A percentile compares a stretch with the other conserved stretches of the same genome.
These are phyloP conservation scores for Aphidius colemani DNA, from an alignment of 2,888 invertebrate genomes.

Conservation along the genomic window DNA sequence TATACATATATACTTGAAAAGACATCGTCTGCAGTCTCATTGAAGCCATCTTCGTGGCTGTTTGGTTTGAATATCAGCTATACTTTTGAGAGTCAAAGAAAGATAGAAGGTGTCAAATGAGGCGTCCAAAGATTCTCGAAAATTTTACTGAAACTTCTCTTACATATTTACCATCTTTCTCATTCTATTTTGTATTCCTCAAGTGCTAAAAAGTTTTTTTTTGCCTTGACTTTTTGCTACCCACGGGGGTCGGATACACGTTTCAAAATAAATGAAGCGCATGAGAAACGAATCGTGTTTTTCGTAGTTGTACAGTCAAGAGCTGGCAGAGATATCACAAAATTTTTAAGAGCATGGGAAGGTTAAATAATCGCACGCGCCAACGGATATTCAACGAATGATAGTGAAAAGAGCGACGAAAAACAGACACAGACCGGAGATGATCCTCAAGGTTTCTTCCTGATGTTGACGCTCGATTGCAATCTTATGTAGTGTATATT, in stretches of 20 bases:
- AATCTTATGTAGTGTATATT: constrained; percentile 16
- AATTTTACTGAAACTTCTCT: constrained; percentile 37
- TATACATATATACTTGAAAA: too few species aligned
- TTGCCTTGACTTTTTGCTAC: constrained; percentile 13
- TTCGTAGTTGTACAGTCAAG: too few species aligned
- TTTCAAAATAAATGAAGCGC: constrained; percentile 44
- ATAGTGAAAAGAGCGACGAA: constrained; percentile 7
- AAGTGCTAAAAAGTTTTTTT: constrained; percentile 34
- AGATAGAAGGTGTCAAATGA: constrained; percentile 48
- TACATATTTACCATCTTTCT: constrained; percentile 13
- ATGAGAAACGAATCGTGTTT: constrained; percentile 25
- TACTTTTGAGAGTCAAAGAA: background rate
- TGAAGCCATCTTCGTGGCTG: constrained; percentile 36
- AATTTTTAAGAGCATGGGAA: background rate
- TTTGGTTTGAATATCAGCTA: constrained; percentile 27
- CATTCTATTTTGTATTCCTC: too few species aligned
- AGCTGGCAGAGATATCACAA: too few species aligned
- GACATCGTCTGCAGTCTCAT: constrained; percentile 36
- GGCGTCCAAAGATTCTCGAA: constrained; percentile 49
- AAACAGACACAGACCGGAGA: constrained; percentile 4
- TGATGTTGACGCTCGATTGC: constrained; percentile 14
- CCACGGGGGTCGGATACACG: constrained; percentile 28
- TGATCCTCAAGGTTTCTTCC: constrained; percentile 14
- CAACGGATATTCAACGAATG: constrained; percentile 16
- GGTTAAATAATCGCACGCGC: constrained; percentile 23